phyloP scores from a whole-genome alignment of 2,888 invertebrate genomes.

The Drepana falcataria region DNA sequence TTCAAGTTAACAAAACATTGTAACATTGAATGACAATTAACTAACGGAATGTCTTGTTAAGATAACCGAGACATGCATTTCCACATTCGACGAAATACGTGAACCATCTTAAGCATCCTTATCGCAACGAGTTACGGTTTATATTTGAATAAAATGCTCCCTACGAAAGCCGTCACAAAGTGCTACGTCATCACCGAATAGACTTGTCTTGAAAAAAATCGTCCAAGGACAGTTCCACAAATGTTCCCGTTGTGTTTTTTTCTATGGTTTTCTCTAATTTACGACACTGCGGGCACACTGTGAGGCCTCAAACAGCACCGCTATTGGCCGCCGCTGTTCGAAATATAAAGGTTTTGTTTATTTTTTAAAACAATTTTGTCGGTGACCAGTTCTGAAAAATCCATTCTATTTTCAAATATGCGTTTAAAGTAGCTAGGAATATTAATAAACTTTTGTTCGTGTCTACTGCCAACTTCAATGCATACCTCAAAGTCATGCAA shows the following conservation, averaged over 20 bases:
- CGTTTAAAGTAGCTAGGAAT: constrained; percentile 52
- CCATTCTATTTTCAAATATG: constrained; percentile 38
- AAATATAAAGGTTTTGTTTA: constrained; percentile 40
- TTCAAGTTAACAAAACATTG: constrained; percentile 15
- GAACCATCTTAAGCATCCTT: too few relatives aligned
- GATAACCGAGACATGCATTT: too few relatives aligned
- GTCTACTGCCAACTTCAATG: not conserved
- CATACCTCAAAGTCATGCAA: constrained; percentile 3
- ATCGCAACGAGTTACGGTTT: too few relatives aligned
- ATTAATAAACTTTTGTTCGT: constrained; percentile 27
- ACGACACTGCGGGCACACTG: constrained; percentile 59
- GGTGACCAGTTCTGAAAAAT: constrained; percentile 57
- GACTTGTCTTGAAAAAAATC: constrained; percentile 35
- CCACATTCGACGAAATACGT: too few relatives aligned
- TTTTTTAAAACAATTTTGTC: constrained; percentile 60
- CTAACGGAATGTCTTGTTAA: constrained; percentile 28
- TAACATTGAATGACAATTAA: constrained; percentile 25
- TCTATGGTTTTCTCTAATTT: constrained; percentile 60
- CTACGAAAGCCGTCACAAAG: constrained; percentile 11
- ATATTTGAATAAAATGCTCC: too few relatives aligned
- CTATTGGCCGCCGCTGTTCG: constrained; percentile 32
- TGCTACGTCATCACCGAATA: constrained; percentile 35
- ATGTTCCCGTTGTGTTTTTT: constrained; percentile 54
- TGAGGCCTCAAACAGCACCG: constrained; percentile 53
- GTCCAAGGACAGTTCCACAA: constrained; percentile 60